Percentiles rank a stretch among this genome's conserved stretches.
Conservation (phyloP, 2,888 invertebrate genomes). For the Carterocephalus palaemon region DNA sequence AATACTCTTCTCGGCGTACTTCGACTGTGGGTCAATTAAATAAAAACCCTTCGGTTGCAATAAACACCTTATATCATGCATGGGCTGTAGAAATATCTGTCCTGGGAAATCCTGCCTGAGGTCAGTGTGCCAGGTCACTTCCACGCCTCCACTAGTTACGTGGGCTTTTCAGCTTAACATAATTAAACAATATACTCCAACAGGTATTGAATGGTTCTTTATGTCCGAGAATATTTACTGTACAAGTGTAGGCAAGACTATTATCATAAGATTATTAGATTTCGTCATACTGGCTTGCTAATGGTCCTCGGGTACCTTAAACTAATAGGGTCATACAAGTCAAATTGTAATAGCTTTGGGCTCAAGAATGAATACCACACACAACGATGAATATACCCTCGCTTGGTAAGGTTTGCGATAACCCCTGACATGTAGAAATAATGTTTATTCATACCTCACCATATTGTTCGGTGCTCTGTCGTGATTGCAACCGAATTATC, state of each 20-base stretch:
- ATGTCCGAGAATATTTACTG: constrained; percentile 1
- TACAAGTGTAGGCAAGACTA: constrained; percentile 1
- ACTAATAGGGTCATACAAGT: constrained; percentile 23
- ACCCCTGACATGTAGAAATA: constrained; percentile 21
- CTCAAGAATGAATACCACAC: constrained; percentile 14
- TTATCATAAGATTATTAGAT: constrained; percentile 16
- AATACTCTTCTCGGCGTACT: no score
- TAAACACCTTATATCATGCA: no score
- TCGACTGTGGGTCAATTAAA: no score
- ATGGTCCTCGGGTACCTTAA: constrained; percentile 20
- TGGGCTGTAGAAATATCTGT: no score
- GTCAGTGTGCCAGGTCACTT: no score
- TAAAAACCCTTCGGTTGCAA: no score
- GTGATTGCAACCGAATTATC: constrained; percentile 13
- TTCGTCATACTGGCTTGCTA: constrained; percentile 13
- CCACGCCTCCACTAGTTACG: no score
- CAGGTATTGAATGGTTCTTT: background rate
- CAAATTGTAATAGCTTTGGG: constrained; percentile 16
- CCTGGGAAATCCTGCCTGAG: no score
- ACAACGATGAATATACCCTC: constrained; percentile 8
- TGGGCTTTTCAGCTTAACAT: no score
- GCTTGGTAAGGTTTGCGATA: constrained; percentile 12
- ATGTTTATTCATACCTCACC: constrained; percentile 22
- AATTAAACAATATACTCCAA: no score
- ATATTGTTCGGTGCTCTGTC: constrained; percentile 18